Evolutionary conservation across 2,888 invertebrate species (phyloP), one percentile per base, ranked within the genome.

Genomic region (Belgica antarctica): DNA sequence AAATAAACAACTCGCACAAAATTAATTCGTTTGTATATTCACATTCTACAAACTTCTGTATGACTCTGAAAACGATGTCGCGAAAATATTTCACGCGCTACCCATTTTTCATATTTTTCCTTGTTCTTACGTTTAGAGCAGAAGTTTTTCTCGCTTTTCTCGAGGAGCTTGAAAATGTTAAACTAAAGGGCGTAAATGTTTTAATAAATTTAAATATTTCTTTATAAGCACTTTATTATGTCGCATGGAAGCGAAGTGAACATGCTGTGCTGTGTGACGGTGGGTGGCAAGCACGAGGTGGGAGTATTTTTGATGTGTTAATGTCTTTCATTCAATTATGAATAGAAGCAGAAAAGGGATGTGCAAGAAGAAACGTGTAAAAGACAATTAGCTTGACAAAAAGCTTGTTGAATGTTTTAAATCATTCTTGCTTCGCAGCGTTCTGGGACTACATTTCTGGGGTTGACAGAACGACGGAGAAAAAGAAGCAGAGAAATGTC

Each of bases 161-260:
- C n/a, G n/a, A n/a, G n/a, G n/a, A n/a, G 63, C 25, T 10, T n/a
- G 59, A 27, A 27, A 27, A 59, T 68, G 31, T 57, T 68, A 68
- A 68, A 68, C 68, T 52, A 68, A 68, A 68, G 68, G 68, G 68
- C 68, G 68, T 68, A 57, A 68, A 66, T 57, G 68, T 68, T 68
- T 68, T 68, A 68, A 57, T 57, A 68, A 68, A 68, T 57, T 68
- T 68, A 68, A 68, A 66, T 66, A 66, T 66, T 66, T 66, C 65
- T 66, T 66, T 24, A 41, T 66, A 47, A 46, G 68, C 68, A 57
- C 34, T 68, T 68, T 57, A 57, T 65, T 65, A 65, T 65, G 65
- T 25, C 36, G 19, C 36, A 19, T 63, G 36, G 25, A n/a, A 31
- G 34, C 41, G 12, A 17, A 41, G 41, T n/a, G 41, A 41, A 12